A percentile compares a stretch with the other conserved stretches of the same genome.
phyloP scores from a whole-genome alignment of 92 coral and sea anemone genomes.

The Blastomussa wellsi region DNA sequence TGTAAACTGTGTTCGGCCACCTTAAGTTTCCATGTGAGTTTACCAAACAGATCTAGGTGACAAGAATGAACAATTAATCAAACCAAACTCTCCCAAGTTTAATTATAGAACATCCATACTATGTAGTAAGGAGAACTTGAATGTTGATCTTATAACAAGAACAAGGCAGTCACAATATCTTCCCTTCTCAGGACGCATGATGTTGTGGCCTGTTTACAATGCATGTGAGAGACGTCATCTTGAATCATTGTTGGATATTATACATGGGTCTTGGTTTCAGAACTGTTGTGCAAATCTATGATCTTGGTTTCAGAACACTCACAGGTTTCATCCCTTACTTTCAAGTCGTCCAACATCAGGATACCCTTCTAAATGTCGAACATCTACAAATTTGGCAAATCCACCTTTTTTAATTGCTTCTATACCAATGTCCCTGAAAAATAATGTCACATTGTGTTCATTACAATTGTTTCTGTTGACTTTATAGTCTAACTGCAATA shows the following conservation, averaged over 20 bases:
- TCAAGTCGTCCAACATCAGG: conserved; percentile 44
- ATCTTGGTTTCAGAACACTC: neutral
- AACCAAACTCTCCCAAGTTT: neutral
- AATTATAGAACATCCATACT: too few relatives aligned
- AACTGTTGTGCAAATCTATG: neutral
- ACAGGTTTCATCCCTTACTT: neutral
- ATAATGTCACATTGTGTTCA: neutral
- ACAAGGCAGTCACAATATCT: neutral
- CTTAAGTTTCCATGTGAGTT: neutral
- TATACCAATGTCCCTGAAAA: conserved; percentile 85
- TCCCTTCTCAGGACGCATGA: neutral
- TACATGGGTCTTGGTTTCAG: neutral
- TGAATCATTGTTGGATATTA: neutral
- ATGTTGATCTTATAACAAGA: neutral
- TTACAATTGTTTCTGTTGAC: neutral
- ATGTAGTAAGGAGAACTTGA: neutral
- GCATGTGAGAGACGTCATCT: neutral
- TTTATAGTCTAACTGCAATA: neutral
- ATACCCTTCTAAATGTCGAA: conserved; percentile 78
- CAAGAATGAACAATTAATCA: neutral
- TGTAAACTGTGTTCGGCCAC: too few relatives aligned
- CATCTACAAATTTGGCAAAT: conserved; percentile 83
- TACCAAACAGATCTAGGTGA: neutral
- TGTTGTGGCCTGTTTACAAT: neutral
- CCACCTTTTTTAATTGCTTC: conserved; percentile 84